Evolutionary conservation across 2,888 invertebrate genomes (phyloP), one percentile per base, ranked within the genome.

Genomic region (Diachrysia chrysitis): DNA sequence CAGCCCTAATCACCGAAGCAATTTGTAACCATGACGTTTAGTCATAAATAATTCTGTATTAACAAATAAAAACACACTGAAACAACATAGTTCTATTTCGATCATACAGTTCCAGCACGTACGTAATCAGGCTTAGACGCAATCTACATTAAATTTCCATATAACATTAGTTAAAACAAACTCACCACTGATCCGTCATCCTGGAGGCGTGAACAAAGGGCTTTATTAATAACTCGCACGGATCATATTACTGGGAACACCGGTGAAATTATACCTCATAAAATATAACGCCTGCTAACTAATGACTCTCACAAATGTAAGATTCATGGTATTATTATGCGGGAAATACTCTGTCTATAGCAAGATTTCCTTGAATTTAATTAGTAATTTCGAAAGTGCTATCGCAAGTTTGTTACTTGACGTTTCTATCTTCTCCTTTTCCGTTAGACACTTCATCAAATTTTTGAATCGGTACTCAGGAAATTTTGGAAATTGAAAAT

Each of bases 141-240:
- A 51, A 55, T 67, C 37, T 48, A 63, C 48, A 71, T 74, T 62
- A 71, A 73, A 73, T 68, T 68, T 68, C 56, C 77, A 71, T 74
- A 69, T 51, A 70, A 69, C 62, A 77, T 82, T 79, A 80, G 58
- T 71, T 70, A 73, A 79, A 81, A 85, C 83, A 80, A 90, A 93
- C 95, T 93, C 87, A 95, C 95, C 95, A 95, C 92, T 81, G 95
- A 95, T 91, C 95, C 95, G 85, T 95, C 95, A 88, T 94, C 94
- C 95, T 95, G 89, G 69, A 79, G 83, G 93, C 93, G 89, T 90
- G 87, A 90, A 94, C 90, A 94, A 89, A 92, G 89, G 91, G 85
- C 83, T 87, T 88, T 90, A 82, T 82, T 83, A 83, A 82, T 82
- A 83, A 77, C 71, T 58, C 58, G 69, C 66, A 69, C 87, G 87